Evolutionary conservation across 2,797 vertebrate species (phyloP), one percentile per base, ranked within the genome.

Genomic region (Chromis chromis): DNA sequence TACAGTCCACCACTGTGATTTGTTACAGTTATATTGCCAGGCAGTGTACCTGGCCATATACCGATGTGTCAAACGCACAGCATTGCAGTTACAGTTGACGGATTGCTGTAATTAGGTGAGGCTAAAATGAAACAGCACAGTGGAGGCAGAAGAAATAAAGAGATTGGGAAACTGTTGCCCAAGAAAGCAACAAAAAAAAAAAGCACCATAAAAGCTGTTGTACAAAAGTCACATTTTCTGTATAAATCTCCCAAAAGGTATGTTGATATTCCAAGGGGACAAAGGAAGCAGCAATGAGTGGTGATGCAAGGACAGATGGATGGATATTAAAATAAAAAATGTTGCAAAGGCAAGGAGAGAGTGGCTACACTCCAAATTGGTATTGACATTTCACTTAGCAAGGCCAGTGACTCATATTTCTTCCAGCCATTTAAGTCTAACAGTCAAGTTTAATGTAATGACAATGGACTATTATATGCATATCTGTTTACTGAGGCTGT

Each of bases 91-190:
- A 62, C 64, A 73, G 50, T 59, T 71, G 69, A 76, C 6, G 8
- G 65, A 80, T 50, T 61, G 50, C 55, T 63, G 52, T 70, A 48
- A 70, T 79, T 66, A 79, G 36, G 22, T 50, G 57, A 70, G 19
- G 27, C 27, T 63, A 46, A 65, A 71, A 65, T 25, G 16, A 52
- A 74, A 74, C 17, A 42, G 52, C 22, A 7, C 42, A 52, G 27
- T 1, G 21, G n/a, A 60, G 5, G 31, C 14, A 25, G 17, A 21
- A 61, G 3, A 19, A 19, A 42, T 4, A 42, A 19, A 60, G 33
- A 56, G 19, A 31, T 46, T 50, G n/a, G 14, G 33, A 36, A 59
- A 39, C 0, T 31, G 24, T 22, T 59, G 12, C 27, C 2, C 36
- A 42, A 27, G 10, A 62, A 39, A 66, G 14, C 2, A 54, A 48